A percentile compares a stretch with the other conserved stretches of the same genome.
phyloP scores from a whole-genome alignment of 2,113 vertebrate species.

The Chaetura pelagica region DNA sequence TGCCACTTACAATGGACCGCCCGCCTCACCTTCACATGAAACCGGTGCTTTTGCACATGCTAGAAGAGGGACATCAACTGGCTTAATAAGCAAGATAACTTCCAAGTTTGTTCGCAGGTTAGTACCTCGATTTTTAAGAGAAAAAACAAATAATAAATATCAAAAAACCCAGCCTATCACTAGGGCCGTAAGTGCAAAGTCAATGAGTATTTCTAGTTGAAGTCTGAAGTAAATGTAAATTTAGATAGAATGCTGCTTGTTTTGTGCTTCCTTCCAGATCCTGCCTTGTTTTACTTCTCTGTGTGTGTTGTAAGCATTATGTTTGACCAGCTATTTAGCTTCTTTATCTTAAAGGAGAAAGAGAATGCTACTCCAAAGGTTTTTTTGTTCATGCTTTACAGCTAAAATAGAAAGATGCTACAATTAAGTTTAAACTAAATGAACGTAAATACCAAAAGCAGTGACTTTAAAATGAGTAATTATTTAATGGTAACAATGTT shows the following conservation, averaged over 20 bases:
- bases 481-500: not conserved
- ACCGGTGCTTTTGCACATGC: constrained; percentile 89
- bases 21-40: constrained; percentile 93
- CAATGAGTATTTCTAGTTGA: not conserved
- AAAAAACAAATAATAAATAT: not conserved
- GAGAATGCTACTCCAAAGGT: not conserved
- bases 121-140: constrained; percentile 57
- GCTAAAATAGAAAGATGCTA: not conserved
- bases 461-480: not conserved
- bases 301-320: not conserved
- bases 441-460: not conserved
- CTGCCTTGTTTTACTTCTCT: not conserved
- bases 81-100: constrained; percentile 96
- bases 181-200: not conserved
- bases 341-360: not conserved
- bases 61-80: constrained; percentile 91
- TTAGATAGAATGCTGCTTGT: not conserved
- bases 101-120: constrained; percentile 98
- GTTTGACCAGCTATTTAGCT: not conserved
- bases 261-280: not conserved
- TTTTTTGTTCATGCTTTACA: not conserved
- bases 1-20: constrained; percentile 94
- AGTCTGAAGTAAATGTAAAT: not conserved
- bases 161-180: not conserved
- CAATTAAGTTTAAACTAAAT: not conserved